phyloP scores from a whole-genome alignment of 2,888 invertebrate species.

The Apodemia zela region DNA sequence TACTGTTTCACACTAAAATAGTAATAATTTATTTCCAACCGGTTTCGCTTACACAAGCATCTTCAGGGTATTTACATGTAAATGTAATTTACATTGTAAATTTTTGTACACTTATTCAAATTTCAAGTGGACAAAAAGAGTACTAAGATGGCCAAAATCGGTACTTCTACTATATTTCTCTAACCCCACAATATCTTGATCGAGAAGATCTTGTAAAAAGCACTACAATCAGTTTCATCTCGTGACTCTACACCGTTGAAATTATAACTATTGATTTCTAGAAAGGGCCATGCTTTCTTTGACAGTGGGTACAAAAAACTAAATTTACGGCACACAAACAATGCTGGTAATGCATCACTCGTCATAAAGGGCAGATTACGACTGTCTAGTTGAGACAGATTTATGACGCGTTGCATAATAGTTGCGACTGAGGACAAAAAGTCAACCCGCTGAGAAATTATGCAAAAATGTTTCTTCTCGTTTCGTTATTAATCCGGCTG shows the following conservation, averaged over 20 bases:
- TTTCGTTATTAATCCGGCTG: constrained; percentile 8
- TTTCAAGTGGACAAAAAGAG: too few species aligned
- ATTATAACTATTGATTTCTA: constrained; percentile 25
- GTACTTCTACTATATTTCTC: too few species aligned
- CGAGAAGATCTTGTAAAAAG: too few species aligned
- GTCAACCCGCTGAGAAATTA: constrained; percentile 23
- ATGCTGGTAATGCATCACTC: constrained; percentile 72
- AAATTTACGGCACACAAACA: constrained; percentile 63
- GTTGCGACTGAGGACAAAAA: constrained; percentile 32
- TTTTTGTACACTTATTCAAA: too few species aligned
- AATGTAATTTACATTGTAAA: too few species aligned
- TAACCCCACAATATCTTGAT: too few species aligned
- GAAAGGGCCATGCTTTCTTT: constrained; percentile 25
- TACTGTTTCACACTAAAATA: too few species aligned
- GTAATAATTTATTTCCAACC: too few species aligned
- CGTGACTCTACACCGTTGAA: not conserved
- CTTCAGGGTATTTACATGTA: too few species aligned
- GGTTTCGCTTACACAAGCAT: too few species aligned
- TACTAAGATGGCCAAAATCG: too few species aligned
- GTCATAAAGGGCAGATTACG: constrained; percentile 75
- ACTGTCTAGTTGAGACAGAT: constrained; percentile 59
- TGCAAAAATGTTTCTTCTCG: constrained; percentile 13
- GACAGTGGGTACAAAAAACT: constrained; percentile 30
- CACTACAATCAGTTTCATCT: not conserved
- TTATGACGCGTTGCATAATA: constrained; percentile 66